Evolutionary conservation across 2,888 invertebrate genomes (phyloP), one percentile per base, ranked within the genome.

Genomic region (Galerucella calmariensis): DNA sequence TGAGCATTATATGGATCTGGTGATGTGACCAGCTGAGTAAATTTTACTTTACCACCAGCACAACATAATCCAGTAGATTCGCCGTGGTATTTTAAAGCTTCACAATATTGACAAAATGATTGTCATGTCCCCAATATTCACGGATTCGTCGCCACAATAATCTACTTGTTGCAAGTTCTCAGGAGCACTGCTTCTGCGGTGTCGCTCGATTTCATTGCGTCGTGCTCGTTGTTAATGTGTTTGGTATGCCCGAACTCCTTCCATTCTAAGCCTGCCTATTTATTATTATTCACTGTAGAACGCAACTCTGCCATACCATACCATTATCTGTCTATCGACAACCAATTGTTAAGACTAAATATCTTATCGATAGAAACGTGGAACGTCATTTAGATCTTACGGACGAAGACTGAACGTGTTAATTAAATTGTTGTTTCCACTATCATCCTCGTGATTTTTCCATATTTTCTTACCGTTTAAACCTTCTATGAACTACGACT

Each of bases 291-390:
- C 14, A 14, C 48, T 14, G 14, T 14, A 12, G 5, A 14, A 48
- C 48, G 14, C 4, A 48, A 48, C 14, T 48, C 48, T 12, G 48
- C 11, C 20, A 20, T 20, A 20, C 20, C 48, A 14, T 14, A 20
- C 3, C 14, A 14, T 48, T 12, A 48, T 48, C 12, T 46, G 11
- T 46, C 46, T 2, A 3, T 27, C 27, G 4, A 27, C 27, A 27
- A 27, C 27, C 27, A 2, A 4, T 4, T 27, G 27, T 27, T 27
- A 27, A 27, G 27, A 27, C 27, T 4, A 27, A 27, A 3, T 27
- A 27, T 4, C 4, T 27, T 27, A 2, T 27, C 27, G 27, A 27
- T 91, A 86, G 35, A 11, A 51, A 20, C 20, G 20, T 20, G 20
- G 20, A 58, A 65, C 16, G 20, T 20, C 20, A 20, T 20, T 20